Base-by-base conservation (phyloP, 2,113 vertebrate species). In the Gymnocephalus cernua region DNA sequence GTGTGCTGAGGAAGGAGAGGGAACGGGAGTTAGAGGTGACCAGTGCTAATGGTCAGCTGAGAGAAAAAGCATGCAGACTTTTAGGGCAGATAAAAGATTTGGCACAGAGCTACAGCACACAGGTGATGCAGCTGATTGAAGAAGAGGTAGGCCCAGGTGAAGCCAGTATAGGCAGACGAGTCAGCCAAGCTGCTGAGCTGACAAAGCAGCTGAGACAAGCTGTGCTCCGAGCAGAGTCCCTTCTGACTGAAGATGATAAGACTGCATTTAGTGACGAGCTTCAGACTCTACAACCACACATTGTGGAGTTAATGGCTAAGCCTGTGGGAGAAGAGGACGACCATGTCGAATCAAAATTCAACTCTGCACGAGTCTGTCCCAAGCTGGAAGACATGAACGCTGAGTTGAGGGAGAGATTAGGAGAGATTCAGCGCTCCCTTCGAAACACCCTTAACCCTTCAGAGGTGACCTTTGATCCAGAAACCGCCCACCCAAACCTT, bases 381-480 rank as follows among this genome's bases (percentile, higher is more conserved):
- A 86, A 92, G 50, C 78, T 95, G 68, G 94, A 95, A 35, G 32
- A 29, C 13, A 88, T 89, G 65, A 94, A 86, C 11, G 1, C 66
- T 1, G 88, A 93, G 53, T 79, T 96, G 14, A 93, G 79, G 73
- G 78, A 88, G 6, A 73, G 80, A 48, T 64, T 94, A 0, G 86
- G 86, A 81, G 85, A 85, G 21, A 82, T 91, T 58, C 93, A 95
- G 44, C 90, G 92, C 35, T 89, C 77, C 6, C 72, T 95, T 32
- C 88, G 90, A 4, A 91, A 78, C 73, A 68, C 89, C 48, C 74
- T 96, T 29, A 95, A 95, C 82, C 94, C 95, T 10, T 95, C 95
- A 8, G 95, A 95, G 72, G 86, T 95, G 76, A 95, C 94, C 8
- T 95, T 95, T 81, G 92, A 95, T 83, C 90, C 81, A 0, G 89